These are phyloP conservation scores for Antheraea mylitta DNA, from an alignment of 1,140 invertebrate genomes.

Conservation along the genomic window DNA sequence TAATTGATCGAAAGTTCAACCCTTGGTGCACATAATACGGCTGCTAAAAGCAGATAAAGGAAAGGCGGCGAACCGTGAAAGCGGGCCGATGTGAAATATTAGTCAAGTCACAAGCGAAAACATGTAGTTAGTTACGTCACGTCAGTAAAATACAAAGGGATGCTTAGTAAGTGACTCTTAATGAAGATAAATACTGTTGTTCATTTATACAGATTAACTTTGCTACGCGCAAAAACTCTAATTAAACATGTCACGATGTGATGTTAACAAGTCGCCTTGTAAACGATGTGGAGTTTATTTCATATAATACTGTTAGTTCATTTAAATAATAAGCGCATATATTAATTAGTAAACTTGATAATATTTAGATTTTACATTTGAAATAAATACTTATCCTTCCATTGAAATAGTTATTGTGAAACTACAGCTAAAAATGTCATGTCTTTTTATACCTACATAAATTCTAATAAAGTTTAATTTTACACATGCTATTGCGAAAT, in stretches of 20 bases:
- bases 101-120: constrained; percentile 69
- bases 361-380: no score
- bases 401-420: no score
- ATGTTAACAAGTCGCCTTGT: constrained; percentile 31
- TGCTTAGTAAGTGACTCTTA: constrained; percentile 70
- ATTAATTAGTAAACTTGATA: no score
- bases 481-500: no score
- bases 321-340: no score
- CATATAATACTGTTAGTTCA: neutral
- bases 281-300: constrained; percentile 5
- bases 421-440: no score
- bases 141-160: constrained; percentile 70
- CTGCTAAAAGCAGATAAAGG: constrained; percentile 72
- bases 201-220: constrained; percentile 67
- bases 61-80: constrained; percentile 67
- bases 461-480: no score
- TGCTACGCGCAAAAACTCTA: constrained; percentile 30
- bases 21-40: constrained; percentile 68
- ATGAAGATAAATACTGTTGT: constrained; percentile 76
- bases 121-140: constrained; percentile 67
- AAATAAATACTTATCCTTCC: no score
- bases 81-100: constrained; percentile 72
- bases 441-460: no score
- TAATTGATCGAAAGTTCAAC: constrained; percentile 76
- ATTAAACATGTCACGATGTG: constrained; percentile 35